Base-by-base conservation (phyloP, 2,888 invertebrate species). In the Cenopis cana region DNA sequence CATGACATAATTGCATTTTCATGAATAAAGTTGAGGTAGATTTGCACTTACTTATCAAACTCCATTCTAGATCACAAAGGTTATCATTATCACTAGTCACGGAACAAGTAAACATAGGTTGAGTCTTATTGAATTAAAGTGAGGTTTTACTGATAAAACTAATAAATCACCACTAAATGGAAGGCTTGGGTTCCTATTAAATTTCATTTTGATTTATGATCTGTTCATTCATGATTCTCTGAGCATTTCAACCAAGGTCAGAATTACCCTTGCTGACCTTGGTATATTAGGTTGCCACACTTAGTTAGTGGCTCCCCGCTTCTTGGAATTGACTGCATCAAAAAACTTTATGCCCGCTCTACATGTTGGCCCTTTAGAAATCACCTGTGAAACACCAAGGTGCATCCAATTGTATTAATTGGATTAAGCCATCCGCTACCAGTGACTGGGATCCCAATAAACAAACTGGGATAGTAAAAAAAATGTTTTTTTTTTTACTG, bases 81-180 rank as follows among this genome's bases (percentile, higher is more conserved):
- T 74, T 74, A 76, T 75, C 76, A 50, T 74, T 74, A 76, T 75
- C 76, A 50, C 61, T 68, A 55, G 68, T 73, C 71, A 72, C 18
- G 46, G 33, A 36, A 50, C 72, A 64, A 74, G 56, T 69, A 68
- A 50, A 46, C 52, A 57, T 68, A 69, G 69, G 73, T 71, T 69
- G 71, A 36, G 66, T 61, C 50, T 73, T 71, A 73, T 74, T 76
- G 64, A 73, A 67, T 76, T 71, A 73, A 68, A 69, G 33, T 29
- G 41, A 54, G 14, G 9, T 50, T 41, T n/a, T 17, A 55, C 38
- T 55, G 29, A 65, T 65, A 54, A 12, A 55, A 17, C 17, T 54
- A 52, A 38, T 54, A 20, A 38, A 36, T 18, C 10, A 56, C 33
- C 9, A 33, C 56, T 56, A 8, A 56, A 41, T 41, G 14, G 41